A percentile compares a stretch with the other conserved stretches of the same genome.
phyloP scores from a whole-genome alignment of 2,113 vertebrate genomes.

The Condylura cristata region DNA sequence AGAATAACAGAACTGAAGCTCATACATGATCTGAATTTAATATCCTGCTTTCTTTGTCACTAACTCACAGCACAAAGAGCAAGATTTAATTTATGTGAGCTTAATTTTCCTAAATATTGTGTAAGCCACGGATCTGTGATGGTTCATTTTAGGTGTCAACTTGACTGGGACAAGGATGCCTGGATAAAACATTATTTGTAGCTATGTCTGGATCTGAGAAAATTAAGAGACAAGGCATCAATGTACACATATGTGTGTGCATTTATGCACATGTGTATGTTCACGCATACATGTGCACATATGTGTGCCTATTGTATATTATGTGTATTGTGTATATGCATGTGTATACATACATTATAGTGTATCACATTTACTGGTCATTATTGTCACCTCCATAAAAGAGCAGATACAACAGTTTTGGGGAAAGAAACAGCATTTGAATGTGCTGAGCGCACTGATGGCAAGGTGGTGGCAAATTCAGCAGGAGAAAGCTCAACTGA shows the following conservation, averaged over 20 bases:
- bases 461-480: background rate
- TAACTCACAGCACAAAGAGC: background rate
- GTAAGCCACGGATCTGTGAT: background rate
- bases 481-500: background rate
- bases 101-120: conserved; percentile 14
- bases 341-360: background rate
- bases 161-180: background rate
- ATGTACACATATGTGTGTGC: background rate
- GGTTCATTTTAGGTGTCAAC: background rate
- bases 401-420: background rate
- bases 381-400: background rate
- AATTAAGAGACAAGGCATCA: background rate
- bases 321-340: background rate
- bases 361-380: background rate
- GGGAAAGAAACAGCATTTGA: background rate
- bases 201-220: background rate
- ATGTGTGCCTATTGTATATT: too few species aligned
- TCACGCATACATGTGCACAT: too few species aligned
- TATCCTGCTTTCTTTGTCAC: background rate
- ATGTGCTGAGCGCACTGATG: background rate
- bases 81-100: background rate
- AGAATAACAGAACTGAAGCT: background rate
- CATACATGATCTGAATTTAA: background rate
- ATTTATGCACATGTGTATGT: too few species aligned
- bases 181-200: background rate